phyloP scores from a whole-genome alignment of 2,888 invertebrate genomes.

The Limnephilus rhombicus region DNA sequence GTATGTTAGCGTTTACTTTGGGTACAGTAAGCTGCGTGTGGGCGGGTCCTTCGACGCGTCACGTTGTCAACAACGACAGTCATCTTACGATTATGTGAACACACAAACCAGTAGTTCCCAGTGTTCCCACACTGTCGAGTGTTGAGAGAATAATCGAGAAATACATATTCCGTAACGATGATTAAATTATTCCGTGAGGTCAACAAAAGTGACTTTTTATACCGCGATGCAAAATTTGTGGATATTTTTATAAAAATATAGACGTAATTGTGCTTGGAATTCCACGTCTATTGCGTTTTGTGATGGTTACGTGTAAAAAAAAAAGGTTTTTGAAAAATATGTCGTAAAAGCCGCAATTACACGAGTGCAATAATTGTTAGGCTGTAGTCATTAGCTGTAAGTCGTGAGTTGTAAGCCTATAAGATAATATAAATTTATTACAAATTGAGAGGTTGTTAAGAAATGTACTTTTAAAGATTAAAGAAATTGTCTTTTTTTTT shows the following conservation, averaged over 20 bases:
- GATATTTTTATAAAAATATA: not conserved
- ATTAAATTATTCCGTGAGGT: conserved; percentile 13
- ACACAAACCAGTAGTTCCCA: conserved; percentile 9
- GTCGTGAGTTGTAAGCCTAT: no score
- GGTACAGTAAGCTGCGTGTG: conserved; percentile 10
- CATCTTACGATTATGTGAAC: no score
- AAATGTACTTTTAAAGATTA: no score
- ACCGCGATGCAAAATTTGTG: not conserved
- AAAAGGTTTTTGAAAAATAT: not conserved
- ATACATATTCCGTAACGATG: not conserved
- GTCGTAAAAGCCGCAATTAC: not conserved
- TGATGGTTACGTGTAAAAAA: not conserved
- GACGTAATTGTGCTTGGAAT: not conserved
- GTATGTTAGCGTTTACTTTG: conserved; percentile 30
- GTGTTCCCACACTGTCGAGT: conserved; percentile 13
- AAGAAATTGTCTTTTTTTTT: no score
- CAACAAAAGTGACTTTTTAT: not conserved
- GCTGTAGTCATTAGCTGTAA: not conserved
- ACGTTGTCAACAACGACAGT: not conserved
- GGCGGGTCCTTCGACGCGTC: conserved; percentile 35
- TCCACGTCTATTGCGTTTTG: not conserved
- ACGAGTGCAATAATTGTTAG: not conserved
- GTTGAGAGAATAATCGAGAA: conserved; percentile 12
- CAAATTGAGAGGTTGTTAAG: no score
- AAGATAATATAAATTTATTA: no score